Evolutionary conservation across 2,888 invertebrate genomes (phyloP).

Genomic region (Hyposoter didymator): DNA sequence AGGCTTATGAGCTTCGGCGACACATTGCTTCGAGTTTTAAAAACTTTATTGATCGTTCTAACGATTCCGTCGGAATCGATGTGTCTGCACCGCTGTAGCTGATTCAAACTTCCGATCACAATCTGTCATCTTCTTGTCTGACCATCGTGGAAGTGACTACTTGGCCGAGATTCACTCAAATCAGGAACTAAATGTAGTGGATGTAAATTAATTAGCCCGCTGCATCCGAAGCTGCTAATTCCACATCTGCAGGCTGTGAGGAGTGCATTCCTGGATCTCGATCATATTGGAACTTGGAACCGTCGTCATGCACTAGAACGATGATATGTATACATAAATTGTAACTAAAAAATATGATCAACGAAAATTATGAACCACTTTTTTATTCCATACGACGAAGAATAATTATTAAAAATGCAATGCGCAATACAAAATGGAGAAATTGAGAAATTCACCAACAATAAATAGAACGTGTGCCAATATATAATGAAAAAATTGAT

Average conservation of each 20-base stretch:
- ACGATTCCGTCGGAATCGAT: too few relatives aligned
- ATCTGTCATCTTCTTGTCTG: slow-evolving; percentile 2
- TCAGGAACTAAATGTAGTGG: too few relatives aligned
- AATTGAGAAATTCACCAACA: too few relatives aligned
- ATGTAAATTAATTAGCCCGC: neutral
- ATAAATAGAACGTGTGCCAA: neutral
- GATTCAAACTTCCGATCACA: neutral
- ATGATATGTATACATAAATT: too few relatives aligned
- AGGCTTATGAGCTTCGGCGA: slow-evolving; percentile 8
- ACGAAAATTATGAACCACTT: too few relatives aligned
- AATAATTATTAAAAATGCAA: too few relatives aligned
- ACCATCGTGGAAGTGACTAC: neutral
- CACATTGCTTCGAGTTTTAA: neutral
- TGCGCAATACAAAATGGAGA: too few relatives aligned
- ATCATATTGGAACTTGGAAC: too few relatives aligned
- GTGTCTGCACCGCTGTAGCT: neutral
- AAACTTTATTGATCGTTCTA: neutral
- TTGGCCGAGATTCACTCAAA: neutral
- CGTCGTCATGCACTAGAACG: too few relatives aligned
- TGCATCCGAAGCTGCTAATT: neutral
- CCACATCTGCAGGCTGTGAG: neutral
- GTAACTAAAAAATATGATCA: too few relatives aligned
- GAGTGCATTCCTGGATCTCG: too few relatives aligned
- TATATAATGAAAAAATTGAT: neutral
- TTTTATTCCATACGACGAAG: too few relatives aligned